These are phyloP conservation scores for Euleptes europaea DNA, from an alignment of 2,113 vertebrate genomes.

Conservation along the genomic window DNA sequence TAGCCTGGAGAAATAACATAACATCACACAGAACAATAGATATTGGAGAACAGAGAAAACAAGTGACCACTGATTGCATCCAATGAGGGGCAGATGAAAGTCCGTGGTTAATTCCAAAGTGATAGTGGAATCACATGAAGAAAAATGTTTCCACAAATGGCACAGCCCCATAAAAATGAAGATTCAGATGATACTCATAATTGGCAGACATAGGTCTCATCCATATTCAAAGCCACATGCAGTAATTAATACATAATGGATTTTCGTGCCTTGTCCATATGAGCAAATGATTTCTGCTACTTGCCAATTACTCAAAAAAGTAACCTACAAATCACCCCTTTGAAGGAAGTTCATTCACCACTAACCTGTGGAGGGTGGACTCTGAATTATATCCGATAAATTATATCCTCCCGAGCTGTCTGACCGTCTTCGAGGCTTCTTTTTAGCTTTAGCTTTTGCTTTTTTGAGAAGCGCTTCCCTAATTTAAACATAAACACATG, in stretches of 20 bases:
- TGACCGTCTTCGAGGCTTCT: slow-evolving; percentile 88
- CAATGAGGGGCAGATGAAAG: not conserved
- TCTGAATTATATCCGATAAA: slow-evolving; percentile 94
- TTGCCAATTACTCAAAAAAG: not conserved
- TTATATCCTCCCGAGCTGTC: slow-evolving; percentile 97
- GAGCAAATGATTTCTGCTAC: not conserved
- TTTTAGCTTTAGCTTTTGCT: slow-evolving; percentile 92
- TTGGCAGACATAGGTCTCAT: not conserved
- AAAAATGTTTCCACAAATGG: not conserved
- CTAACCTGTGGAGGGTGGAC: slow-evolving; percentile 84
- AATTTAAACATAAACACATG: slow-evolving; percentile 29
- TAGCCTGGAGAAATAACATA: not conserved
- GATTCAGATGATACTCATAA: not conserved
- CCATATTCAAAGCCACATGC: not conserved
- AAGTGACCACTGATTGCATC: not conserved
- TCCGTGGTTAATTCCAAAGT: not conserved
- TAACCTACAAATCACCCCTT: not conserved
- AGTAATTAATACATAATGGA: not conserved
- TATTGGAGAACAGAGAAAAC: not conserved
- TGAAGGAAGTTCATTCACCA: slow-evolving; percentile 36
- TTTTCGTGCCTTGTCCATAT: not conserved
- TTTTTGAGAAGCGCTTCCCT: slow-evolving; percentile 91
- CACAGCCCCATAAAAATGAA: not conserved
- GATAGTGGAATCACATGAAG: not conserved
- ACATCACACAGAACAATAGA: not conserved